These are phyloP conservation scores for Papilio xuthus DNA, from an alignment of 1,140 invertebrate species.

Conservation along the genomic window DNA sequence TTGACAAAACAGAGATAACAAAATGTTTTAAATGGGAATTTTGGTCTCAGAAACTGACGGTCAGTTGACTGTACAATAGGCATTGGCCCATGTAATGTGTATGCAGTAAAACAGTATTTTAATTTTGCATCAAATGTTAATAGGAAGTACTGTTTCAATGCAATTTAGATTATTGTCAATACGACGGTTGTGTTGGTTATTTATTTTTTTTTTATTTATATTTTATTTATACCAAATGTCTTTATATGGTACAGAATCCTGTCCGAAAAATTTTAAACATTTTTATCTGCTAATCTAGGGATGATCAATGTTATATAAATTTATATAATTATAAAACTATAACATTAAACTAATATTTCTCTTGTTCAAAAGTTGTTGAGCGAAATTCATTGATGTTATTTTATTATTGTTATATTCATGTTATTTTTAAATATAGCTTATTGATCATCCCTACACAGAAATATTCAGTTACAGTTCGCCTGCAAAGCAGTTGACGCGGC, in stretches of 20 bases:
- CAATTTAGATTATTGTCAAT: constrained; percentile 53
- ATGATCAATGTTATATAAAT: not conserved
- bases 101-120: constrained; percentile 41
- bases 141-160: constrained; percentile 45
- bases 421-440: not conserved
- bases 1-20: too few species aligned
- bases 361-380: not conserved
- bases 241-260: constrained; percentile 44
- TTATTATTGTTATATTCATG: not conserved
- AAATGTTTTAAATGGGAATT: too few species aligned
- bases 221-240: constrained; percentile 77
- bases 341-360: too few species aligned
- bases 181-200: constrained; percentile 77
- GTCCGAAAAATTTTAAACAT: not conserved
- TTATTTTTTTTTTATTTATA: constrained; percentile 76
- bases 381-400: not conserved
- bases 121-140: constrained; percentile 40
- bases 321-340: not conserved
- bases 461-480: constrained; percentile 16
- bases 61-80: not conserved
- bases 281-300: not conserved
- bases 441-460: not conserved
- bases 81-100: not conserved
- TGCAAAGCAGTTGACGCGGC: constrained; percentile 19
- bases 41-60: too few species aligned